Evolutionary conservation across 2,113 vertebrate genomes (phyloP), one percentile per base, ranked within the genome.

Genomic region (Sylvilagus bachmani): DNA sequence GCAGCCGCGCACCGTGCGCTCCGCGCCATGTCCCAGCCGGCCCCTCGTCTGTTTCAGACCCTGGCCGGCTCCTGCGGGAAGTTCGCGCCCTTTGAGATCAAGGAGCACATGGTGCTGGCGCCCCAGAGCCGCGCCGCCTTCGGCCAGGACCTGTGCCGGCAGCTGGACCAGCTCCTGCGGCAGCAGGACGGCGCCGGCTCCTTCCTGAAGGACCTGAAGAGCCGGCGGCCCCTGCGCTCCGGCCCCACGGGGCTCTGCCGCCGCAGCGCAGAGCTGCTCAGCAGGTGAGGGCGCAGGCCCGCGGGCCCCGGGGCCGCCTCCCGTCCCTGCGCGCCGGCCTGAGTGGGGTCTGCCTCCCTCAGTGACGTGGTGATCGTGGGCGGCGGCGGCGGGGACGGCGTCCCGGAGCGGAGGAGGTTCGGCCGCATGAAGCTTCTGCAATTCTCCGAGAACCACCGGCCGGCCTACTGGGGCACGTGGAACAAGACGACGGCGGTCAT

Each of bases 61-160:
- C 99, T 99, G 64, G 99, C 99, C 0, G 99, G 99, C 90, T 99
- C 99, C 10, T 99, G 99, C 89, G 99, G 99, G 12, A 99, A 99
- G 97, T 99, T 99, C 97, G 99, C 99, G 86, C 99, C 99, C 5
- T 99, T 99, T 98, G 99, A 99, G 94, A 99, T 99, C 33, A 99
- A 99, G 97, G 99, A 99, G 93, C 99, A 99, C 97, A 99, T 99
- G 99, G 98, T 97, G 74, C 96, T 99, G 5, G 99, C 99, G 16
- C 99, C 99, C 0, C 97, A 99, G 58, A 98, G 97, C 61, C 99
- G 99, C 0, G 98, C 99, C 1, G 93, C 98, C 69, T 98, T 98
- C 86, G 98, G 99, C 17, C 99, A 98, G 2, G 98, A 98, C 0
- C 95, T 95, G 90, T 97, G 99, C 0, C 98, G 99, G 0, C 98